These are phyloP conservation scores for Urophycis tenuis DNA, from an alignment of 2,797 vertebrate species.

Conservation along the genomic window DNA sequence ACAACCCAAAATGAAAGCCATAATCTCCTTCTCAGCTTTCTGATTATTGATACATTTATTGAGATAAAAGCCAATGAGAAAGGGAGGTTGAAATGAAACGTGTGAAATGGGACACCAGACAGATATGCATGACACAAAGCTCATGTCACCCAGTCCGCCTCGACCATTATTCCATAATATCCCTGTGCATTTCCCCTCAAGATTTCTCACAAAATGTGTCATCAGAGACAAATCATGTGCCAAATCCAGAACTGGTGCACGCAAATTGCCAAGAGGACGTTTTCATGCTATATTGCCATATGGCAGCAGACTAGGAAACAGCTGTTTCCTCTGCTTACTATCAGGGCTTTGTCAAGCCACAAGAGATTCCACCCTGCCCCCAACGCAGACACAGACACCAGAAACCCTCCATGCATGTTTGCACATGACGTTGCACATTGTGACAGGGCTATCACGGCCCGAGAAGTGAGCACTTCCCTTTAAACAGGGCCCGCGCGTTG, in stretches of 20 bases:
- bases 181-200: not conserved
- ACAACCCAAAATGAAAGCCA: not conserved
- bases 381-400: slow-evolving; percentile 5
- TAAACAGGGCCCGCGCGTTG: not conserved
- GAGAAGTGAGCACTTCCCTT: not conserved
- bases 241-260: not conserved
- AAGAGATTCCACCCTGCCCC: slow-evolving; percentile 27
- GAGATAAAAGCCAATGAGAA: not conserved
- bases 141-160: not conserved
- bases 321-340: slow-evolving; percentile 52
- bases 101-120: not conserved
- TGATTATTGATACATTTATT: not conserved
- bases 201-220: not conserved
- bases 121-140: not conserved
- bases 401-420: not conserved
- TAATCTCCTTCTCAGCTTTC: not conserved
- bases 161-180: not conserved
- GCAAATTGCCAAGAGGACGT: not conserved
- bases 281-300: not conserved
- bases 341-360: slow-evolving; percentile 35
- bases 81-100: not conserved
- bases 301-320: slow-evolving; percentile 43
- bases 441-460: not conserved
- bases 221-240: not conserved
- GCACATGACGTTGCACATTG: not conserved